phyloP scores from a whole-genome alignment of 2,113 vertebrate species.

The Calypte anna region DNA sequence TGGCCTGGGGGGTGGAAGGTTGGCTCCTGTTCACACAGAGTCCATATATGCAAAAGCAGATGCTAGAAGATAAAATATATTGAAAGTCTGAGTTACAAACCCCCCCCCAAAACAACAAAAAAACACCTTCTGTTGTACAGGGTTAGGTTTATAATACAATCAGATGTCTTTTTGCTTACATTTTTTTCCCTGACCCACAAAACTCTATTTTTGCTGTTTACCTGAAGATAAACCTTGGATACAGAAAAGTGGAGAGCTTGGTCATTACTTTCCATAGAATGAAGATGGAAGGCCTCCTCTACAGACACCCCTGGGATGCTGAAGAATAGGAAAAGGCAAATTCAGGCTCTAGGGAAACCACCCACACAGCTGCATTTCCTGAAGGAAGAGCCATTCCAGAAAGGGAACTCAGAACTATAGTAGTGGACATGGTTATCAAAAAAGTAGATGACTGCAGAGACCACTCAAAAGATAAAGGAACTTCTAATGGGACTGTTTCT shows the following conservation, averaged over 20 bases:
- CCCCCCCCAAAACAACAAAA: not conserved
- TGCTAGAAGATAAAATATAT: constrained; percentile 31
- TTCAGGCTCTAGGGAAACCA: not conserved
- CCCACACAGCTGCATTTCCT: not conserved
- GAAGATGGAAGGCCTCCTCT: not conserved
- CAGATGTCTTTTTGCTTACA: not conserved
- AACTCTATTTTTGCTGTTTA: not conserved
- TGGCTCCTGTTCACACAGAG: constrained; percentile 22
- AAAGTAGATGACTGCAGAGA: not conserved
- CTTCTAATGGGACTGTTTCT: not conserved
- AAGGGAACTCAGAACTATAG: not conserved
- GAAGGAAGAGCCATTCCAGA: not conserved
- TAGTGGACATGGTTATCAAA: not conserved
- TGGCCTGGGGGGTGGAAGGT: not conserved
- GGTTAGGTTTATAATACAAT: not conserved
- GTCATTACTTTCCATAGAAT: not conserved
- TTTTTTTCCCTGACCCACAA: not conserved
- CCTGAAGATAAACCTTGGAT: not conserved
- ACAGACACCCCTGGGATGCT: not conserved
- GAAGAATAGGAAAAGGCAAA: not conserved
- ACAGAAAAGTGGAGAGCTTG: not conserved
- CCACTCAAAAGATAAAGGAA: constrained; percentile 15
- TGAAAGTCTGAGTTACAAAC: not conserved
- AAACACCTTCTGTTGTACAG: not conserved
- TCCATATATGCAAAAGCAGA: constrained; percentile 17